phyloP scores from a whole-genome alignment of 2,888 invertebrate genomes.

The Charanyca ferruginea region DNA sequence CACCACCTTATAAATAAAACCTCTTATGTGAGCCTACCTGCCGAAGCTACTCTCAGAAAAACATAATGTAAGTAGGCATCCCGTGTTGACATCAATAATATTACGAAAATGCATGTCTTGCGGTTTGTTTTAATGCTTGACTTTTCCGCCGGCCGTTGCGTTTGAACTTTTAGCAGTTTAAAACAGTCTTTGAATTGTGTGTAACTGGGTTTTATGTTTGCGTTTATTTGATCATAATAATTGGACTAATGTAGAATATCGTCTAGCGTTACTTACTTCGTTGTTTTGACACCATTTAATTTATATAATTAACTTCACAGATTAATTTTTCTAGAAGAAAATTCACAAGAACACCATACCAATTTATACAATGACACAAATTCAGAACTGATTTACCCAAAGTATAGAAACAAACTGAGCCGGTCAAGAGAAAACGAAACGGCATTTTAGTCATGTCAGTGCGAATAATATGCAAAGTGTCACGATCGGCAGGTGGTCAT shows the following conservation, averaged over 20 bases:
- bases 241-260: too few relatives aligned
- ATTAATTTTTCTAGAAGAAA: background rate
- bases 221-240: too few relatives aligned
- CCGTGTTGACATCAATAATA: constrained; percentile 81
- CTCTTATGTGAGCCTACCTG: constrained; percentile 85
- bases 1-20: constrained; percentile 87
- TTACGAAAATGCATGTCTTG: constrained; percentile 52
- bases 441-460: constrained; percentile 67
- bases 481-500: constrained; percentile 85
- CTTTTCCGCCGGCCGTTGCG: constrained; percentile 35
- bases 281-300: background rate
- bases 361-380: constrained; percentile 5
- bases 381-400: constrained; percentile 68
- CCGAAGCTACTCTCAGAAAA: constrained; percentile 78
- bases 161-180: constrained; percentile 16
- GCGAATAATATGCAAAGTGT: constrained; percentile 88
- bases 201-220: background rate
- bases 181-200: constrained; percentile 6
- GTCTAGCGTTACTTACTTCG: constrained; percentile 13
- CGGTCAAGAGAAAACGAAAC: constrained; percentile 80
- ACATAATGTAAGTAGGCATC: constrained; percentile 73
- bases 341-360: background rate
- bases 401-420: constrained; percentile 76
- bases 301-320: background rate
- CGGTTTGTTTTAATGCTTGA: constrained; percentile 45